Percentiles rank a stretch among this genome's conserved stretches.
Evolutionary conservation across 2,797 vertebrate species (phyloP).

Genomic region (Pseudochirops cupreus): DNA sequence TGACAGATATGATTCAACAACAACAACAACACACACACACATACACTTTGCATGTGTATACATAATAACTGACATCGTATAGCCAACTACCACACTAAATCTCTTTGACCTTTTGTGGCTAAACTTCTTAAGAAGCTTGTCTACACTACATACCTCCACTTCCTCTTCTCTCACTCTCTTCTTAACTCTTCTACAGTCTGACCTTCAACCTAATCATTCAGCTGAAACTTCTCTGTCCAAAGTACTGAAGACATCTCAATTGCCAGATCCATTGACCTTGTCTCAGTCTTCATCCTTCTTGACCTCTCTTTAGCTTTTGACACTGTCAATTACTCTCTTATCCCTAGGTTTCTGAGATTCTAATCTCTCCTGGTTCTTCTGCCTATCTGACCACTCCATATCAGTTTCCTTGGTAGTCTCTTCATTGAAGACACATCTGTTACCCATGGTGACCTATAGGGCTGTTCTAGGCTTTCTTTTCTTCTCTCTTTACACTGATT

Average conservation of each 20-base stretch:
- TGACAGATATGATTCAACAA: not conserved
- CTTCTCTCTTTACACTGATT: not conserved
- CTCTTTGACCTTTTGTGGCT: not conserved
- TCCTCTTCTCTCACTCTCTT: not conserved
- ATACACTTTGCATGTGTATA: not conserved
- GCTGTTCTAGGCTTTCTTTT: not conserved
- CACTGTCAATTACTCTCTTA: not conserved
- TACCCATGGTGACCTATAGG: not conserved
- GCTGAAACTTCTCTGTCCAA: not conserved
- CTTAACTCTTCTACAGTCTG: not conserved
- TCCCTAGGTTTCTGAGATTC: not conserved
- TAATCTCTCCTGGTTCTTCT: not conserved
- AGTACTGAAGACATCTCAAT: not conserved
- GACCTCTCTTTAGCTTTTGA: not conserved
- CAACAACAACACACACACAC: not conserved
- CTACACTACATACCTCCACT: not conserved
- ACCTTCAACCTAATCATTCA: not conserved
- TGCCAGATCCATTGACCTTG: not conserved
- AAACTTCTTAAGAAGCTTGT: not conserved
- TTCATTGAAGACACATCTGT: not conserved
- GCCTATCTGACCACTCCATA: not conserved
- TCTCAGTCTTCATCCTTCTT: not conserved
- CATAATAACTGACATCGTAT: not conserved
- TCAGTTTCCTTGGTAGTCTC: not conserved
- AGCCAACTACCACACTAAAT: not conserved